phyloP scores from a whole-genome alignment of 2,888 invertebrate species.

The Timandra comae region DNA sequence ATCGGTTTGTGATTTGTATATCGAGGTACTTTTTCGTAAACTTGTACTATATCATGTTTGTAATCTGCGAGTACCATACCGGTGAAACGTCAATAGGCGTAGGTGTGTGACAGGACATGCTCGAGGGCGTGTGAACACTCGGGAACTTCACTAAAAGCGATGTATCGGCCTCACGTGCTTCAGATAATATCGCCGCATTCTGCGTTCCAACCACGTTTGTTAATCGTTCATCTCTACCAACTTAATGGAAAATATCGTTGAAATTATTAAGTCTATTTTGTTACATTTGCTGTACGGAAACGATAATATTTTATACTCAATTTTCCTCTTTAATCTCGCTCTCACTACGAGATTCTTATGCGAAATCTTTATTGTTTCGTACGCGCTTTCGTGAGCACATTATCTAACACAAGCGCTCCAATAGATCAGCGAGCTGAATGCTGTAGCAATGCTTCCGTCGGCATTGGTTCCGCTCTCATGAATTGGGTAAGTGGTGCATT shows the following conservation, averaged over 20 bases:
- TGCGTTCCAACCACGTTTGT: constrained; percentile 35
- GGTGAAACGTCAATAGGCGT: constrained; percentile 39
- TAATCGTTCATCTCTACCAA: constrained; percentile 53
- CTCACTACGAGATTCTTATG: constrained; percentile 21
- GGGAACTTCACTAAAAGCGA: constrained; percentile 34
- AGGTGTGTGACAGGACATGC: constrained; percentile 49
- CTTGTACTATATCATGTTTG: no score
- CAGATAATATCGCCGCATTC: constrained; percentile 48
- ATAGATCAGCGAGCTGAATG: constrained; percentile 46
- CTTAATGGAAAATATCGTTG: constrained; percentile 34
- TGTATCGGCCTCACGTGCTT: constrained; percentile 57
- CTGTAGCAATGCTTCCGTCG: constrained; percentile 59
- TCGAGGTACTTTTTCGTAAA: no score
- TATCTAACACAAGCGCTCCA: constrained; percentile 65
- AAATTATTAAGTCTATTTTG: constrained; percentile 18
- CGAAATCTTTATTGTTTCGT: constrained; percentile 56
- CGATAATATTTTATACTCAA: background rate
- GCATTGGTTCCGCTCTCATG: constrained; percentile 72
- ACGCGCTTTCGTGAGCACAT: constrained; percentile 56
- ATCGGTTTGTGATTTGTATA: no score
- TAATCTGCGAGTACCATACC: no score
- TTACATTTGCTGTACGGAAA: constrained; percentile 5
- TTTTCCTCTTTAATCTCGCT: constrained; percentile 30
- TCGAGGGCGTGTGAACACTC: constrained; percentile 56
- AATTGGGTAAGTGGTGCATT: constrained; percentile 72